These are phyloP conservation scores for Strongylocentrotus purpuratus DNA, from an alignment of 35 echinoderm and acorn worm species.

Conservation along the genomic window DNA sequence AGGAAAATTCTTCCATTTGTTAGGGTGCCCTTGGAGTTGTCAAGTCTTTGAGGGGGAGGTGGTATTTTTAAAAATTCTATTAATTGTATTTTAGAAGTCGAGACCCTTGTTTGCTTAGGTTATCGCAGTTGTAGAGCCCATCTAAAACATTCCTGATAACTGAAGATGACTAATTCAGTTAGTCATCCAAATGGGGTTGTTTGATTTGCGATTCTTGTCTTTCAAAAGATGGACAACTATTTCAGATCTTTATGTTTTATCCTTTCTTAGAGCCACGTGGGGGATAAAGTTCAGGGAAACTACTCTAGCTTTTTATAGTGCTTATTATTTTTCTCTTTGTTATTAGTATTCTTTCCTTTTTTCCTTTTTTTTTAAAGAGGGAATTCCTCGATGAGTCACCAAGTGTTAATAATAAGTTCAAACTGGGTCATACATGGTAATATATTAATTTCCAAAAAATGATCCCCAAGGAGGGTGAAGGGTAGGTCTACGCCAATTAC, in stretches of 20 bases:
- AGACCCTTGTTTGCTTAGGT: neutral
- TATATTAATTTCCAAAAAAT: neutral
- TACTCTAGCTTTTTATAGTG: neutral
- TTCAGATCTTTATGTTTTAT: neutral
- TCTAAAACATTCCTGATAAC: neutral
- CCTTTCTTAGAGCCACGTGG: neutral
- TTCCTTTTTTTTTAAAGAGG: neutral
- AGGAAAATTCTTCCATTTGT: slow-evolving; percentile 13
- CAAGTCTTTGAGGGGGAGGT: neutral
- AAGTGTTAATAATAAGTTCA: neutral
- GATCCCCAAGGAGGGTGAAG: neutral
- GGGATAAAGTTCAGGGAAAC: neutral
- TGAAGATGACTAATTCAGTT: neutral
- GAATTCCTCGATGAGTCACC: neutral
- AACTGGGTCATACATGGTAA: neutral
- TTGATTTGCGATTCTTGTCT: neutral
- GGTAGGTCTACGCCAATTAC: neutral
- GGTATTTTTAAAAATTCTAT: neutral
- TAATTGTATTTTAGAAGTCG: neutral
- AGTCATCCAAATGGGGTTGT: neutral
- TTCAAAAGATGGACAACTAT: neutral
- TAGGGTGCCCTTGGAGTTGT: neutral
- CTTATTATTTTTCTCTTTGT: neutral
- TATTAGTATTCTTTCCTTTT: neutral
- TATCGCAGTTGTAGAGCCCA: neutral